Conservation (phyloP, 2,888 invertebrate species). For the Calameuta pallipes region DNA sequence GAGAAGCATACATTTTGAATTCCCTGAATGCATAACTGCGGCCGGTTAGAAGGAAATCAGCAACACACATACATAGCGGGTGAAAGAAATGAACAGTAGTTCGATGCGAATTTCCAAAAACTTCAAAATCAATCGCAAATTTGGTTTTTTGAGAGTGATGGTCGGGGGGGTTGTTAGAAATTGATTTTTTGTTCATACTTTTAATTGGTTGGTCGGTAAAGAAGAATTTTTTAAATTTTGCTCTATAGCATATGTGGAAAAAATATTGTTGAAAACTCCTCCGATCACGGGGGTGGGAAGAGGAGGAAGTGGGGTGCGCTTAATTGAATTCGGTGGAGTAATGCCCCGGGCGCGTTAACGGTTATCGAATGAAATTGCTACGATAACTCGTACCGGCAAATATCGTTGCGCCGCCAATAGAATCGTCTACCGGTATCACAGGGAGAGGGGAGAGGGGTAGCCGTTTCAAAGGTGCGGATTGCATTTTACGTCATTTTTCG, state of each 20-base stretch:
- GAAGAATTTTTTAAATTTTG: neutral
- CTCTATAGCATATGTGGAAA: neutral
- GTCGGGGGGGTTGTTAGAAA: neutral
- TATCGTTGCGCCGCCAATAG: slow-evolving; percentile 7
- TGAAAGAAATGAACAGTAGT: neutral
- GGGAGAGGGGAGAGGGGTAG: neutral
- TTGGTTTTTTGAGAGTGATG: neutral
- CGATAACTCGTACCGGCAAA: slow-evolving; percentile 29
- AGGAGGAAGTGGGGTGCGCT: neutral
- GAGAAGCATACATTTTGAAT: neutral
- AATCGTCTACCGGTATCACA: neutral
- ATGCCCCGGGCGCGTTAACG: neutral
- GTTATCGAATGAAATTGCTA: slow-evolving; percentile 31
- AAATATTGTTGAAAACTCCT: neutral
- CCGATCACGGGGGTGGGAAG: neutral
- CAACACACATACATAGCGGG: no score
- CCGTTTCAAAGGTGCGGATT: neutral
- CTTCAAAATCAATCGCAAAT: neutral
- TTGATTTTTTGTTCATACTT: neutral
- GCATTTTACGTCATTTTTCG: neutral
- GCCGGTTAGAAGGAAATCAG: neutral
- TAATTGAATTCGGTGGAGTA: neutral
- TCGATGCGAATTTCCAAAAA: neutral
- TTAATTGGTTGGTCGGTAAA: neutral
- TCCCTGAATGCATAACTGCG: neutral